A percentile compares a stretch with the other conserved stretches of the same genome.
phyloP scores from a whole-genome alignment of 2,888 invertebrate species.

The Ophioninae sp. region DNA sequence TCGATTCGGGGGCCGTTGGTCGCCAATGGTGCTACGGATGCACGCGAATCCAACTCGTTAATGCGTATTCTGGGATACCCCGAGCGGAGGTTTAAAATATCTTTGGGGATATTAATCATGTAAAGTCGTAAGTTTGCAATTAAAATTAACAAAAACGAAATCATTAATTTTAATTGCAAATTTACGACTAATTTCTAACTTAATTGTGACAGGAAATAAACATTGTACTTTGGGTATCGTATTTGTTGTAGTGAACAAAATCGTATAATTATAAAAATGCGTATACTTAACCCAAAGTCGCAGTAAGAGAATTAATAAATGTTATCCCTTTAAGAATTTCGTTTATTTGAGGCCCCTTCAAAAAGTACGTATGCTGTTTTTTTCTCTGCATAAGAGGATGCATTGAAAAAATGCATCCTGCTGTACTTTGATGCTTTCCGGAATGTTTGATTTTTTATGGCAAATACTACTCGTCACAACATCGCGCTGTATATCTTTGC shows the following conservation, averaged over 20 bases:
- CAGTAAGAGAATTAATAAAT: too few species aligned
- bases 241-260: too few species aligned
- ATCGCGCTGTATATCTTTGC: not conserved
- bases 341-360: too few species aligned
- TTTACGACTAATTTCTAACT: too few species aligned
- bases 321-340: too few species aligned
- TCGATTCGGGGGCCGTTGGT: conserved; percentile 60
- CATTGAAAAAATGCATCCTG: not conserved
- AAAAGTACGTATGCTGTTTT: not conserved
- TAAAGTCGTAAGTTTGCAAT: too few species aligned
- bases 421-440: not conserved
- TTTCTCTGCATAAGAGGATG: not conserved
- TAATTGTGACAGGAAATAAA: too few species aligned
- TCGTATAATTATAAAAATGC: too few species aligned
- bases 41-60: conserved; percentile 4
- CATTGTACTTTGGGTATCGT: too few species aligned
- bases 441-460: not conserved
- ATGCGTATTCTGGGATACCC: conserved; percentile 12
- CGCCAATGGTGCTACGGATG: conserved; percentile 20
- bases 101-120: conserved; percentile 1
- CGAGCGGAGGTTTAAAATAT: conserved; percentile 28
- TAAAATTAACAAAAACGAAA: too few species aligned
- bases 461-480: not conserved
- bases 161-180: too few species aligned
- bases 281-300: too few species aligned